Evolutionary conservation across 2,888 invertebrate genomes (phyloP), one percentile per base, ranked within the genome.

Genomic region (Conus canariensis): DNA sequence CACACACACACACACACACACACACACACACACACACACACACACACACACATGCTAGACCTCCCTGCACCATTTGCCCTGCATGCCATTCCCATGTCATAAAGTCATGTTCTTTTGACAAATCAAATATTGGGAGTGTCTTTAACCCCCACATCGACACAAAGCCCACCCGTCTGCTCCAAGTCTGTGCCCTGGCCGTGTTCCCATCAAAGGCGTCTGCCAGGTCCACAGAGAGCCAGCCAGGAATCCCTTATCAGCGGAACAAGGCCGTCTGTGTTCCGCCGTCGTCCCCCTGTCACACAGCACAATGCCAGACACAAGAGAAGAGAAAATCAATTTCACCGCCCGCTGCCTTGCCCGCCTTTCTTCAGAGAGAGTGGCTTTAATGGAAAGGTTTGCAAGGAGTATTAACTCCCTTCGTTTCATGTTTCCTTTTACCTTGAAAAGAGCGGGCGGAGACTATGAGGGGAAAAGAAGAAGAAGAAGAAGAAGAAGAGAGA

Each of bases 21-120:
- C 82, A 82, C 82, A 70, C 70, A 22, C 22, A 70, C 70, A 70
- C 70, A 70, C 70, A 70, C 70, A 70, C 70, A 70, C 70, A 70
- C 70, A 70, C 70, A 70, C 70, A 70, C 70, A 70, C 70, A 70
- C 82, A 56, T 56, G 56, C 19, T 64, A 14, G 30, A 30, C 30
- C 30, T 30, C 16, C 60, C 60, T 16, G 60, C 16, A 10, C 60
- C 60, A 3, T 64, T 14, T 64, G 0, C 60, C 1, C 60, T 64
- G 30, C 30, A 30, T 30, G 30, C 30, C 30, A 30, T 30, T 64
- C 60, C 10, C 60, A 1, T 16, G 10, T 64, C 60, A 70, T 14
- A 70, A 70, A 70, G 22, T 19, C 70, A 70, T 3, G 70, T 70
- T 19, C 70, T 70, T 70, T 70, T 16, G 70, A 70, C 70, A 70